Base-by-base conservation (phyloP, 1,140 invertebrate species). In the Aphis craccivora region DNA sequence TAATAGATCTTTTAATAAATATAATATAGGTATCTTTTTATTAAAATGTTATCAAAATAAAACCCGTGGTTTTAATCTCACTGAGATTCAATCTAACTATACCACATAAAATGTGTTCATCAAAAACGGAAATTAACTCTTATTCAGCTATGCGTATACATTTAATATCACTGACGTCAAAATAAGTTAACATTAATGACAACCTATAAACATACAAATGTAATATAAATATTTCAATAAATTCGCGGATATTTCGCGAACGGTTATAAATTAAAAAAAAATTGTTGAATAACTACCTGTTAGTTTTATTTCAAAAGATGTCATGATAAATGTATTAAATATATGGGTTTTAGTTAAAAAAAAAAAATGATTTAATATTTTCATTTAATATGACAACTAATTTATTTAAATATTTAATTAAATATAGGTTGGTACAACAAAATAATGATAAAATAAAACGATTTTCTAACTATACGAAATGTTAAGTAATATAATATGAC, bases 51-150 rank as follows among this genome's bases (percentile, higher is more conserved):
- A 76, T 76, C 30, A n/a, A 76, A 76, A 76, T 76, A 76, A 76
- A 76, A 76, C 30, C 30, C 1, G n/a, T 18, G 11, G 14, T 76
- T 76, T 76, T 76, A 76, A 76, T n/a, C 60, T 76, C 18, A 0
- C 60, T 35, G n/a, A 76, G 14, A 76, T 18, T 76, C 60, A 76
- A n/a, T 76, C 60, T 76, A n/a, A 35, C n/a, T n/a, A 76, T 35
- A n/a, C 14, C 60, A n/a, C 60, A 76, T n/a, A n/a, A 76, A 76
- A 76, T 76, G 30, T 67, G 30, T 76, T 76, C 60, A 76, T n/a
- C n/a, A 76, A n/a, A 18, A 76, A 76, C 60, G 60, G 60, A 76
- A 76, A 76, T 76, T 76, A 76, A 76, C 60, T n/a, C 60, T 76
- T 76, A n/a, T 76, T 76, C 30, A 35, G n/a, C 60, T 76, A 76